Percentiles rank a stretch among this genome's conserved stretches.
phyloP scores from a whole-genome alignment of 2,797 vertebrate species.

The Paramormyrops hopkinsi region DNA sequence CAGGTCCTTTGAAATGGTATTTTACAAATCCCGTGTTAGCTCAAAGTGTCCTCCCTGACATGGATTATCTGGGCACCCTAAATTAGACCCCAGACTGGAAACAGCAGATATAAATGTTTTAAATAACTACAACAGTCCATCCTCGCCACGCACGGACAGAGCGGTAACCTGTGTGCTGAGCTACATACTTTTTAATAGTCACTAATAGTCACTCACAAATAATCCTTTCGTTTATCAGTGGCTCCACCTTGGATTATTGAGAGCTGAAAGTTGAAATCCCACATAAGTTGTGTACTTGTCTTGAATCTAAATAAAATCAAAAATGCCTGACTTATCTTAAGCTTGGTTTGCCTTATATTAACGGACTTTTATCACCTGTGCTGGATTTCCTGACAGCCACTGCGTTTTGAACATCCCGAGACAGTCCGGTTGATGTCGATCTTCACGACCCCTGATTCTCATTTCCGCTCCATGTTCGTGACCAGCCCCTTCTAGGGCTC shows the following conservation, averaged over 20 bases:
- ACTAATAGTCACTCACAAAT: background rate
- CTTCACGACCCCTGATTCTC: background rate
- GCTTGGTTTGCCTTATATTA: background rate
- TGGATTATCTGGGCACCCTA: background rate
- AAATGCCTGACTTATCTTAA: background rate
- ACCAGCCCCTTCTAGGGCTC: background rate
- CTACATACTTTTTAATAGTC: background rate
- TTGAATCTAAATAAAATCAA: background rate
- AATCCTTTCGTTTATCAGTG: background rate
- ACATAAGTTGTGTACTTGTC: background rate
- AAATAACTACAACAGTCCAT: background rate
- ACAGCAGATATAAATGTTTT: background rate
- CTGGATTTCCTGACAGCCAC: background rate
- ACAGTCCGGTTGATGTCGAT: background rate
- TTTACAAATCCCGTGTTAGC: background rate
- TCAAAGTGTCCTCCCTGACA: background rate
- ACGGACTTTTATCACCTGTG: background rate
- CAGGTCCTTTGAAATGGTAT: background rate
- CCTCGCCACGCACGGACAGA: background rate
- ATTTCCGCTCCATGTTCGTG: background rate
- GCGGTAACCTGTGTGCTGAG: background rate
- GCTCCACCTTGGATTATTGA: background rate
- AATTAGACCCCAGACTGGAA: background rate
- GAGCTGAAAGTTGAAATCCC: background rate
- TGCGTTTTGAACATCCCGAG: no score